Evolutionary conservation across 2,797 vertebrate genomes (phyloP), one percentile per base, ranked within the genome.

Genomic region (Chelon labrosus): DNA sequence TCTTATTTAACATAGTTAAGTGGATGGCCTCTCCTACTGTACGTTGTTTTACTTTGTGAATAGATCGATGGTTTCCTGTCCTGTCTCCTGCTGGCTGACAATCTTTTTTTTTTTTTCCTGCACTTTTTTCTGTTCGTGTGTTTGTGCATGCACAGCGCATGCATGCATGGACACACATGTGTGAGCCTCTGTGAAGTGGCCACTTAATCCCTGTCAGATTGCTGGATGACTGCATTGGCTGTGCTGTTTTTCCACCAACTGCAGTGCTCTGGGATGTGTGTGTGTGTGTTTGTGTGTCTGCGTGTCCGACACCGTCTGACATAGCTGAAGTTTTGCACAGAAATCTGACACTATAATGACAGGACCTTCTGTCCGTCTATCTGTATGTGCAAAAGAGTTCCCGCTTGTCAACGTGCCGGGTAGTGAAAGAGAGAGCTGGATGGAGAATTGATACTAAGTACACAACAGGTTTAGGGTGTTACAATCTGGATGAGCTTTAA

Each of bases 181-280:
- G 73, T 62, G 69, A 77, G 81, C 73, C 57, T 80, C 72, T 83
- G 76, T 82, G 87, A 89, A 88, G 85, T 86, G 85, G 77, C 86
- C 85, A 88, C 89, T 90, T 89, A 89, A 91, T 91, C 84, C 86
- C 77, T 87, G 80, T 89, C 87, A 88, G 86, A 90, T 88, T 91
- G 84, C 84, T 87, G 79, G 79, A 85, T 82, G 84, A 75, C 80
- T 88, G 79, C 76, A 68, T 77, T 79, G 79, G 67, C 83, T 75
- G 79, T 65, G 50, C 68, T 84, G 82, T 89, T 91, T 91, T 92
- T 90, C 86, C 86, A 88, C 83, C 79, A 80, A 91, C 85, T 90
- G 81, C 75, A 88, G 66, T 63, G 54, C 77, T 82, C 69, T 62
- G 51, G 67, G 65, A 71, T 75, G 63, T 85, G 77, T 59, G 39